Base-by-base conservation (phyloP, 2,888 invertebrate species). In the Malthinus flaveolus region DNA sequence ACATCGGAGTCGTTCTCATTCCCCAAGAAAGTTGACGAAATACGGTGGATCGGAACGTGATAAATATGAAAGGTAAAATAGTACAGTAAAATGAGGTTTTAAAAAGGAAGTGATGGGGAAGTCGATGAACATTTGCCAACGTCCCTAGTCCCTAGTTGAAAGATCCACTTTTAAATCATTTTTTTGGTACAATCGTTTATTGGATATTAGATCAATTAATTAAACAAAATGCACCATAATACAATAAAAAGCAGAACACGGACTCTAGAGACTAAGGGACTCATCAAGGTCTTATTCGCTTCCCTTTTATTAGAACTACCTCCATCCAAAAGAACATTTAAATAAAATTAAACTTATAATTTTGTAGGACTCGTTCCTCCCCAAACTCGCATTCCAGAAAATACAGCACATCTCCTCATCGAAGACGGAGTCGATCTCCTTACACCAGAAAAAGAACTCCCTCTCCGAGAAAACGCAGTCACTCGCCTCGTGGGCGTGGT, bases 331-430 rank as follows among this genome's bases (percentile, higher is more conserved):
- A 23, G 2, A 23, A 3, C 23, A 23, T 23, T n/a, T n/a, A n/a
- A 23, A 23, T 5, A 3, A 23, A 23, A 5, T 23, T 5, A 23
- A 23, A 23, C 23, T 23, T 23, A 23, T 23, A 2, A 23, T 13
- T 45, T 53, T 50, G 36, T 15, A 56, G 56, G 13, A n/a, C 31
- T 31, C 36, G 51, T n/a, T 36, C 47, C 10, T 39, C 52, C 59
- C 13, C 73, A 69, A 50, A 58, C 70, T 33, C 11, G 8, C 33
- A 33, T 44, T 31, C 44, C 13, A 53, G 37, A 32, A 32, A 35
- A 5, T 13, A 33, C 32, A 59, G 49, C 12, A 36, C 12, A 49
- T 59, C 59, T 4, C 47, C 54, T 33, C 47, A 44, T 23, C 8
- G 5, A 10, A 50, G 42, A 39, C 42, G 51, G 1, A 59, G 59